Evolutionary conservation across 37 sponge, comb jelly and placozoan genomes (phyloP), one percentile per base, ranked within the genome.

Genomic region (Halisarca cf. caerulea): DNA sequence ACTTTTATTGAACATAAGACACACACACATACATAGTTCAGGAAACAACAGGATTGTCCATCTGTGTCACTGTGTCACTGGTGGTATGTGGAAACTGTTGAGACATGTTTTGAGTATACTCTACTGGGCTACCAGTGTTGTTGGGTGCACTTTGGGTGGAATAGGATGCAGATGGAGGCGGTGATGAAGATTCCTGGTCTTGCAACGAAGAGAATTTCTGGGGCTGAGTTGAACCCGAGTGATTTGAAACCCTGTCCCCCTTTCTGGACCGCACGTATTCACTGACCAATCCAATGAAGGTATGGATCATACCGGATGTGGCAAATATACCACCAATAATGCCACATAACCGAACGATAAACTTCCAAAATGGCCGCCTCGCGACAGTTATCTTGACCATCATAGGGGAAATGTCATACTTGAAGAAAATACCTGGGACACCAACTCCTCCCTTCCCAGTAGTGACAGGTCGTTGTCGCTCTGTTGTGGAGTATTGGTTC

Each of bases 311-410:
- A 5, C 97, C 97, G 25, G 92, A 90, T 2, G 97, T 97, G 53
- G 95, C 97, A 87, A 97, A 97, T n/a, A 97, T 85, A 5, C 97
- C 97, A 21, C 97, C 97, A 35, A 97, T 70, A 37, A 97, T 95
- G 1, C 96, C 97, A 64, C 89, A 90, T 2, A 97, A 86, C 27
- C 89, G 82, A n/a, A 97, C 79, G 35, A 97, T 43, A 85, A 97
- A 92, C 84, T 87, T 83, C 70, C 81, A 82, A 71, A 97, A 88
- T 2, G 95, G 86, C 32, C 60, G 85, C 43, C 89, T 28, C 9
- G 62, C 78, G 51, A 95, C 92, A 57, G 53, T 82, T 21, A 97
- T 88, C 64, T 84, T 84, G 3, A 97, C 95, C 68, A 84, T 77
- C 78, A 97, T 42, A n/a, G 97, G 43, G 72, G 85, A 90, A 75